Evolutionary conservation across 2,888 invertebrate species (phyloP).

Genomic region (Neoaliturus tenellus): DNA sequence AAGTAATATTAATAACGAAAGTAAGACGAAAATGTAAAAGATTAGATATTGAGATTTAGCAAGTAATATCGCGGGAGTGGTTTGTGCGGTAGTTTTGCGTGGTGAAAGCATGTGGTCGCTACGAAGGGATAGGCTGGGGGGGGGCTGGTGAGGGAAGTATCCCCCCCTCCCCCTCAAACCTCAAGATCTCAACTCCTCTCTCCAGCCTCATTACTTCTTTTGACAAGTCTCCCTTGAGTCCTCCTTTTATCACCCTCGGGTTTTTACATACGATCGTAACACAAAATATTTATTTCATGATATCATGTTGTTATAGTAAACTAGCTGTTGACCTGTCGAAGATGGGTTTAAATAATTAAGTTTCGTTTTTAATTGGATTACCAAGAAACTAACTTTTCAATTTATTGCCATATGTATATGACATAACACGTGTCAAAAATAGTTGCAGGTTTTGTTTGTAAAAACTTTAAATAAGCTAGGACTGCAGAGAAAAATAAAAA

Average conservation of each 20-base stretch:
- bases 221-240: constrained; percentile 37
- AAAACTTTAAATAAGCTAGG: too few relatives aligned
- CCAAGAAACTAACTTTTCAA: too few relatives aligned
- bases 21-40: too few relatives aligned
- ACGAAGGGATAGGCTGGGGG: constrained; percentile 3
- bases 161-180: background rate
- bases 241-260: background rate
- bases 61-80: constrained; percentile 15
- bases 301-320: too few relatives aligned
- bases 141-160: background rate
- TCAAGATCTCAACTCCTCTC: constrained; percentile 1
- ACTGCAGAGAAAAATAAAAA: too few relatives aligned
- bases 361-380: too few relatives aligned
- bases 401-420: too few relatives aligned
- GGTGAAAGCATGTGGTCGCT: constrained; percentile 21
- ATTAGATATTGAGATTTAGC: background rate
- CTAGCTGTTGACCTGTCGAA: too few relatives aligned
- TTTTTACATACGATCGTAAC: background rate
- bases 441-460: too few relatives aligned
- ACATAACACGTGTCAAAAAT: too few relatives aligned
- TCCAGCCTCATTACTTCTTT: constrained; percentile 41
- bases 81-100: background rate
- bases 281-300: background rate
- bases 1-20: too few relatives aligned
- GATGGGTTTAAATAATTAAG: background rate